These are phyloP conservation scores for Euproctis similis DNA, from an alignment of 2,888 invertebrate genomes.

Conservation along the genomic window DNA sequence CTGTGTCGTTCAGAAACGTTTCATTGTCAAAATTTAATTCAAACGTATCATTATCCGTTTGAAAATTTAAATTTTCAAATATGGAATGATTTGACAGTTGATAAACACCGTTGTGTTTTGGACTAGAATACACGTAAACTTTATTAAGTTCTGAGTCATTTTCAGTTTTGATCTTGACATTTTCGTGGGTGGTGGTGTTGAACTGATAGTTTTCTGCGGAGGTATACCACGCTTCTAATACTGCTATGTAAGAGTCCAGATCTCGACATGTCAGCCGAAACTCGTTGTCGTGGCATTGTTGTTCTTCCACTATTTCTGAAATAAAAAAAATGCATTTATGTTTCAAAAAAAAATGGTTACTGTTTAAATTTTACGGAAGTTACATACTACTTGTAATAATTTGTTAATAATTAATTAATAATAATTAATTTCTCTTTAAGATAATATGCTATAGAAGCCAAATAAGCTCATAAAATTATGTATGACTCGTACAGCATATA, in stretches of 20 bases:
- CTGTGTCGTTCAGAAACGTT: slow-evolving; percentile 39
- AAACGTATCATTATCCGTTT: slow-evolving; percentile 22
- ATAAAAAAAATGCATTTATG: slow-evolving; percentile 37
- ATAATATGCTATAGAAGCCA: no score
- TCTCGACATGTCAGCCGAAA: slow-evolving; percentile 79
- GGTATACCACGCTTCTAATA: slow-evolving; percentile 78
- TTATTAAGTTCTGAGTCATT: slow-evolving; percentile 59
- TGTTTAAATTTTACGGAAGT: no score
- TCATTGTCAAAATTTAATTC: slow-evolving; percentile 34
- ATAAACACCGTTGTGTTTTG: slow-evolving; percentile 62
- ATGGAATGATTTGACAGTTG: slow-evolving; percentile 47
- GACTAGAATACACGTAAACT: slow-evolving; percentile 65
- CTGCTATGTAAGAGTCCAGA: slow-evolving; percentile 77
- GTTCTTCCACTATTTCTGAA: slow-evolving; percentile 80
- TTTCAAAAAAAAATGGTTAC: no score
- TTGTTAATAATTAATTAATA: no score
- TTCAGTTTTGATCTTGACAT: slow-evolving; percentile 44
- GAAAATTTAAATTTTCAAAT: slow-evolving; percentile 26
- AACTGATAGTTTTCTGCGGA: slow-evolving; percentile 46
- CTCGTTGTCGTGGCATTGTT: slow-evolving; percentile 76
- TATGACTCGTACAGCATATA: no score
- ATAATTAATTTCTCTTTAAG: no score
- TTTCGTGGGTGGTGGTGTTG: slow-evolving; percentile 37
- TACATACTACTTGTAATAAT: no score
- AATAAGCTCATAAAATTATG: no score